Evolutionary conservation across 1,140 invertebrate genomes (phyloP).

Genomic region (Schmidtea mediterranea): DNA sequence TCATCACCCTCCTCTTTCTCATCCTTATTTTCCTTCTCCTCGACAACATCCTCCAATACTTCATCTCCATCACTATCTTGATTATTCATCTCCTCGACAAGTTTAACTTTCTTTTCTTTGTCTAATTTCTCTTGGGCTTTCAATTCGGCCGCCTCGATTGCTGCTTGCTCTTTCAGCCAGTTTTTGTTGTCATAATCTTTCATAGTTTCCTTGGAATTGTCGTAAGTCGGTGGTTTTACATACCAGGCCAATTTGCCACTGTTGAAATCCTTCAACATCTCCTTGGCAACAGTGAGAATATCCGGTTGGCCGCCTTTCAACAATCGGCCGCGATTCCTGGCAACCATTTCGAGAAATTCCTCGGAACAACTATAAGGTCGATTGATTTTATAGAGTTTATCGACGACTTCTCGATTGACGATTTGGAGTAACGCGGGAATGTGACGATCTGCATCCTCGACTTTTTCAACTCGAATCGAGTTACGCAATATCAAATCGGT

Average conservation of each 20-base stretch:
- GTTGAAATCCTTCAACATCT: slow-evolving; percentile 95
- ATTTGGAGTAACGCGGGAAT: slow-evolving; percentile 54
- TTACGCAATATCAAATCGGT: slow-evolving; percentile 77
- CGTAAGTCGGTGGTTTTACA: slow-evolving; percentile 40
- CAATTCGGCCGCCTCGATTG: neutral
- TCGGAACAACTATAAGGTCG: slow-evolving; percentile 44
- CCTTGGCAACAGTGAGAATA: slow-evolving; percentile 53
- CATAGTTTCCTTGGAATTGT: slow-evolving; percentile 7
- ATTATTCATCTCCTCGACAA: slow-evolving; percentile 7
- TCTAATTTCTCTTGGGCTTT: slow-evolving; percentile 11
- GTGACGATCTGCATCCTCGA: slow-evolving; percentile 78
- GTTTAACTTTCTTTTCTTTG: slow-evolving; percentile 15
- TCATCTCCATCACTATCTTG: slow-evolving; percentile 4
- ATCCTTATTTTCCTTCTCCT: slow-evolving; percentile 10
- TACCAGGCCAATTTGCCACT: slow-evolving; percentile 83
- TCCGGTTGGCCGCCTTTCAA: slow-evolving; percentile 86
- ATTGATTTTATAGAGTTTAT: slow-evolving; percentile 62
- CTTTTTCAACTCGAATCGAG: slow-evolving; percentile 54
- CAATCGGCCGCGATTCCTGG: slow-evolving; percentile 54
- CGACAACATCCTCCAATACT: slow-evolving; percentile 9
- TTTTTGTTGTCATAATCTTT: neutral
- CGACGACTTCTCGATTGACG: slow-evolving; percentile 61
- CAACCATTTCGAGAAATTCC: slow-evolving; percentile 74
- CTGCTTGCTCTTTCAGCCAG: neutral
- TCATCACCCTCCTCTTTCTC: slow-evolving; percentile 11